phyloP scores from a whole-genome alignment of 2,888 invertebrate species.

The Pyrgus malvae region DNA sequence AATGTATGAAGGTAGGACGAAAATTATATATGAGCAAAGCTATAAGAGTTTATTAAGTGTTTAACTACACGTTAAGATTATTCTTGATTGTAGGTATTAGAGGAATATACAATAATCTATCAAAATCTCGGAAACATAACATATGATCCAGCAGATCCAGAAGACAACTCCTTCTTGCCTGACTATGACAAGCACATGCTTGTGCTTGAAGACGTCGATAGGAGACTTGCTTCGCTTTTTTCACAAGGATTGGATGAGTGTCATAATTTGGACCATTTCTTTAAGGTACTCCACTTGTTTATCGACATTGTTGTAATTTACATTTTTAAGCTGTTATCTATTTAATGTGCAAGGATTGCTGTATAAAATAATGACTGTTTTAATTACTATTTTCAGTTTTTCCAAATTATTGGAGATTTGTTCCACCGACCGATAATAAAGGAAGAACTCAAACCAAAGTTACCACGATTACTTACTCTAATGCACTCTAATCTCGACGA shows the following conservation, averaged over 20 bases:
- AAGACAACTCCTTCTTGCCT: conserved; percentile 83
- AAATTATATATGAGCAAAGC: no score
- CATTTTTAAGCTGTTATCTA: no score
- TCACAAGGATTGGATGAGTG: conserved; percentile 92
- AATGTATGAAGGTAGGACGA: conserved; percentile 64
- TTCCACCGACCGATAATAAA: conserved; percentile 88
- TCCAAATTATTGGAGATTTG: conserved; percentile 88
- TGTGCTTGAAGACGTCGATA: conserved; percentile 87
- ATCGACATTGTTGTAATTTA: no score
- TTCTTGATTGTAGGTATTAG: conserved; percentile 51
- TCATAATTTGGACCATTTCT: conserved; percentile 68
- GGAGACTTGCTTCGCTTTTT: conserved; percentile 89
- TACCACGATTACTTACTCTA: conserved; percentile 83
- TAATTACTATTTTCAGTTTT: conserved; percentile 78
- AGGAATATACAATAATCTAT: conserved; percentile 61
- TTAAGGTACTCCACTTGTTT: conserved; percentile 50
- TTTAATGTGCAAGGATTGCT: no score
- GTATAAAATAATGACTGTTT: no score
- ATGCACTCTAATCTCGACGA: conserved; percentile 85
- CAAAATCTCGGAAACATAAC: conserved; percentile 75
- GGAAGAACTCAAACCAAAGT: conserved; percentile 86
- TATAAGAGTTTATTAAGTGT: no score
- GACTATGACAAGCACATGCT: conserved; percentile 85
- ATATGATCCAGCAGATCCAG: conserved; percentile 89
- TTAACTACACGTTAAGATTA: background rate